Percentiles rank a stretch among this genome's conserved stretches.
phyloP scores from a whole-genome alignment of 2,888 invertebrate genomes.

The Leptinotarsa juncta region DNA sequence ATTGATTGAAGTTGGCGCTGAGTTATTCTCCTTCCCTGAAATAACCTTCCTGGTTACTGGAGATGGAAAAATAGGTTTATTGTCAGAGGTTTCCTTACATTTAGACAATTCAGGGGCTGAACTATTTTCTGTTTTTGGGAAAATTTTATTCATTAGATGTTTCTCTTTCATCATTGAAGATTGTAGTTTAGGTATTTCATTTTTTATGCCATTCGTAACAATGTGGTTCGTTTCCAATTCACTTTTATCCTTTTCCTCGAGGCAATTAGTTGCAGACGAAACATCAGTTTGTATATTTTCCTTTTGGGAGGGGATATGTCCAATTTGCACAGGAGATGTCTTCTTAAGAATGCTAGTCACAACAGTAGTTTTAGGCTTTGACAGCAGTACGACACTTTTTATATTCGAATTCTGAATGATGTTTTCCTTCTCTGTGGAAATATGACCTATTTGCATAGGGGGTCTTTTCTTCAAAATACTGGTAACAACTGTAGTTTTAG shows the following conservation, averaged over 20 bases:
- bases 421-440: constrained; percentile 43
- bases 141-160: constrained; percentile 3
- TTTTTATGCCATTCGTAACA: no score
- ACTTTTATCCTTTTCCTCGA: no score
- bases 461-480: constrained; percentile 54
- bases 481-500: constrained; percentile 50
- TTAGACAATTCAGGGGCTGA: constrained; percentile 5
- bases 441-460: constrained; percentile 41
- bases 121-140: constrained; percentile 22
- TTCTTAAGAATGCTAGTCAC: no score
- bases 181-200: neutral
- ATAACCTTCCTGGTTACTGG: neutral
- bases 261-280: no score
- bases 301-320: no score
- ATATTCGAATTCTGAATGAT: neutral
- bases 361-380: no score
- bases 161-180: constrained; percentile 4
- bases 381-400: no score
- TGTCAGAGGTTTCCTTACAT: neutral
- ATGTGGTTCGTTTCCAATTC: no score
- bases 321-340: no score
- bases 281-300: no score
- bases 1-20: constrained; percentile 8
- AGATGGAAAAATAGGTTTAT: neutral
- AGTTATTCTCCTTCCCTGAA: neutral